A percentile compares a stretch with the other conserved stretches of the same genome.
These are phyloP conservation scores for Hydraecia micacea DNA, from an alignment of 2,888 invertebrate species.

Conservation along the genomic window DNA sequence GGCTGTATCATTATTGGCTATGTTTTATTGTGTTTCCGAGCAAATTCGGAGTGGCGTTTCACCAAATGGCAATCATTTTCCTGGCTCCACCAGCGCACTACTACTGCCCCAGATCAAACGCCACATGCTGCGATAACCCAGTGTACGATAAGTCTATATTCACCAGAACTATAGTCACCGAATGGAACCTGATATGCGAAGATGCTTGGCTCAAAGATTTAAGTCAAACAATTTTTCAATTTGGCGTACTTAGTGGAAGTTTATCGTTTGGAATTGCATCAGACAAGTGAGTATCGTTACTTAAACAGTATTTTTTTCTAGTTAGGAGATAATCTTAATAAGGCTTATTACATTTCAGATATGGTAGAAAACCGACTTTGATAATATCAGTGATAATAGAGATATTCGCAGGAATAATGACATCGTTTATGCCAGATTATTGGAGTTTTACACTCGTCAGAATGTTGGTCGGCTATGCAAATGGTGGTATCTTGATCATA, in stretches of 20 bases:
- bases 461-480: conserved; percentile 93
- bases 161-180: conserved; percentile 92
- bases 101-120: conserved; percentile 74
- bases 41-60: conserved; percentile 88
- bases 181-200: conserved; percentile 94
- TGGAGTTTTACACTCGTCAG: conserved; percentile 92
- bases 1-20: conserved; percentile 68
- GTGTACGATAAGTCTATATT: conserved; percentile 91
- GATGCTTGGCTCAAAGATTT: conserved; percentile 91
- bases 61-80: conserved; percentile 89
- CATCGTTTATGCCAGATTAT: conserved; percentile 92
- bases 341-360: conserved; percentile 86
- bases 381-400: conserved; percentile 93
- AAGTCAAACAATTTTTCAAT: conserved; percentile 93
- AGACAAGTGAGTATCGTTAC: conserved; percentile 91
- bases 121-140: conserved; percentile 87
- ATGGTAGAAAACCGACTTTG: conserved; percentile 93
- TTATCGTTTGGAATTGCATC: conserved; percentile 93
- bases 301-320: neutral
- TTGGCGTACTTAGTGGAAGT: conserved; percentile 93
- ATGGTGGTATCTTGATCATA: conserved; percentile 94
- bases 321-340: neutral
- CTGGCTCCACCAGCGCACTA: conserved; percentile 83
- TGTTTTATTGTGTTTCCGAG: conserved; percentile 83
- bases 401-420: conserved; percentile 91